Evolutionary conservation across 2,888 invertebrate genomes (phyloP).

Genomic region (Diarsia rubi): DNA sequence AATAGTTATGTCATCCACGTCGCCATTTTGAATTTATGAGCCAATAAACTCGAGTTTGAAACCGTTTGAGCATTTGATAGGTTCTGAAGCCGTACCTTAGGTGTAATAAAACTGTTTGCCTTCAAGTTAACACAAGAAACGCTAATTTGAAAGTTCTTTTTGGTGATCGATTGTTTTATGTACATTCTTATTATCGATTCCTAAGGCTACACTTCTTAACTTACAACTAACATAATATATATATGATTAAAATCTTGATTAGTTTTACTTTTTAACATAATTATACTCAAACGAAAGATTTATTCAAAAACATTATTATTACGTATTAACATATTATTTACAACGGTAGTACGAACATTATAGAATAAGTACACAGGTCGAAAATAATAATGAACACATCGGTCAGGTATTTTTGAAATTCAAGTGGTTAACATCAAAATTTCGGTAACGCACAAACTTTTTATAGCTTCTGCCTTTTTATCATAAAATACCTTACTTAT

Average conservation of each 20-base stretch:
- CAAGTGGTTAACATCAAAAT: background rate
- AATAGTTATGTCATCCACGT: conserved; percentile 43
- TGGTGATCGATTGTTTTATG: background rate
- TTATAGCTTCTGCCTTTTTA: background rate
- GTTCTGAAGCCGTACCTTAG: conserved; percentile 33
- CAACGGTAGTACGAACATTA: background rate
- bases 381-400: no score
- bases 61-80: conserved; percentile 45
- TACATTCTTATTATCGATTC: background rate
- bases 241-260: background rate
- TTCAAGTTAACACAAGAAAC: conserved; percentile 5
- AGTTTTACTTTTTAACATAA: no score
- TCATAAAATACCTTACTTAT: background rate
- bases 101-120: conserved; percentile 52
- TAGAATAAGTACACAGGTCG: no score
- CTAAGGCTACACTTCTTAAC: background rate
- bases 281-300: no score
- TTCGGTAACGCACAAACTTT: background rate
- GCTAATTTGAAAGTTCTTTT: conserved; percentile 11
- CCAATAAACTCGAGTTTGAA: conserved; percentile 47
- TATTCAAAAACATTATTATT: no score
- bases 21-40: conserved; percentile 53
- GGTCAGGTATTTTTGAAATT: no score
- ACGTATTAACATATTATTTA: background rate
- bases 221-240: no score